Evolutionary conservation across 2,113 vertebrate genomes (phyloP).

Genomic region (Cochlearius cochlearius): DNA sequence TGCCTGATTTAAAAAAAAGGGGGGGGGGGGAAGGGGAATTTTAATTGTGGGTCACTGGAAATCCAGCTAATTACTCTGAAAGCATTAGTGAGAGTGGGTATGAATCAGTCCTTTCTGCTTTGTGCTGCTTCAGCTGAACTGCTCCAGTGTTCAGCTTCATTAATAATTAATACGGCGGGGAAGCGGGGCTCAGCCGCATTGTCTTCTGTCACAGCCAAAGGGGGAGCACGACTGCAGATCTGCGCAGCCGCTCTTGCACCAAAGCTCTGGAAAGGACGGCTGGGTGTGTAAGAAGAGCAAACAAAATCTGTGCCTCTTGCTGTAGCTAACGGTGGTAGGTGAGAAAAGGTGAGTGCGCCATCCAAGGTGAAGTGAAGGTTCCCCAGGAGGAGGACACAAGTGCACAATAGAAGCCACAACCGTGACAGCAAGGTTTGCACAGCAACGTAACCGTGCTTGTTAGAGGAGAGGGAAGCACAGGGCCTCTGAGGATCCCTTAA

Average conservation of each 20-base stretch:
- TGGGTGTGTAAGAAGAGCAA: neutral
- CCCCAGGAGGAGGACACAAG: neutral
- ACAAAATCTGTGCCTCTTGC: neutral
- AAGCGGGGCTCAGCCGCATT: neutral
- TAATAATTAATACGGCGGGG: constrained; percentile 55
- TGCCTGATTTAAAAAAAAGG: neutral
- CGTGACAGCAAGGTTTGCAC: neutral
- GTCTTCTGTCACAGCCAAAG: neutral
- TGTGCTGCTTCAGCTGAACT: constrained; percentile 34
- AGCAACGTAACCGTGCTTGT: neutral
- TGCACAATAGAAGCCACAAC: fast-evolving
- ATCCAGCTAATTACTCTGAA: neutral
- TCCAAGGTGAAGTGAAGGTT: neutral
- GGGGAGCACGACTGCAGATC: neutral
- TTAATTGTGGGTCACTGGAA: neutral
- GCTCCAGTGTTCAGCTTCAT: constrained; percentile 28
- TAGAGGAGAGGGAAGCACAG: neutral
- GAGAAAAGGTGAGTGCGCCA: neutral
- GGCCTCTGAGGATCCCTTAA: neutral
- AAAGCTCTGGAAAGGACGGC: neutral
- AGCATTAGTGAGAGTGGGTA: neutral
- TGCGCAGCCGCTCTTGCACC: neutral
- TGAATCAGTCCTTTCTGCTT: constrained; percentile 43
- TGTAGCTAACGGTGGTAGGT: neutral
- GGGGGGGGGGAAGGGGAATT: neutral